These are phyloP conservation scores for Pitta sordida DNA, from an alignment of 2,113 vertebrate species.

Conservation along the genomic window DNA sequence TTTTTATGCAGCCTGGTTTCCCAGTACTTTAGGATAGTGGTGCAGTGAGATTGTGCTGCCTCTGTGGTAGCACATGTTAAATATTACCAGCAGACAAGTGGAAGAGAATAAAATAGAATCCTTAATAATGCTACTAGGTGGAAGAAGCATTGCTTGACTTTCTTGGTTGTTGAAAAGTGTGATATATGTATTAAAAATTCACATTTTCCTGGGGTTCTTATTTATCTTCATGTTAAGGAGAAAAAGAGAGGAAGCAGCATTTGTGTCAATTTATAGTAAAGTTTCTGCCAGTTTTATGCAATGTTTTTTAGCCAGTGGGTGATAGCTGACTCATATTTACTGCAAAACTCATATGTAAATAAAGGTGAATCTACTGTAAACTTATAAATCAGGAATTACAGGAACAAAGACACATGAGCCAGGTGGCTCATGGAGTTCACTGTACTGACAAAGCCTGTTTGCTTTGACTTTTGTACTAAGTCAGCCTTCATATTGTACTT, in stretches of 20 bases:
- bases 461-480: not conserved
- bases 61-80: not conserved
- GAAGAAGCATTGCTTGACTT: not conserved
- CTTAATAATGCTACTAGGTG: not conserved
- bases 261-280: not conserved
- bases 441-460: not conserved
- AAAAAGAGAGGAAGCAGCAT: not conserved
- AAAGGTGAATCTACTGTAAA: slow-evolving; percentile 15
- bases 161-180: not conserved
- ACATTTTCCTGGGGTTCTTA: not conserved
- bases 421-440: not conserved
- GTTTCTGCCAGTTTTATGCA: not conserved
- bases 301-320: not conserved
- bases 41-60: rapidly evolving
- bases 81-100: not conserved
- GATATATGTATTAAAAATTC: not conserved
- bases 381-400: not conserved
- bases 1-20: not conserved
- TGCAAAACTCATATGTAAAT: not conserved
- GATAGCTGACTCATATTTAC: not conserved
- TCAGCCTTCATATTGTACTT: not conserved
- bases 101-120: not conserved
- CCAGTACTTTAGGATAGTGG: not conserved
- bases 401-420: slow-evolving; percentile 10
- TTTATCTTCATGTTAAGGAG: not conserved